A percentile compares a stretch with the other conserved stretches of the same genome.
Evolutionary conservation across 2,113 vertebrate species (phyloP).

Genomic region (Neotoma lepida): DNA sequence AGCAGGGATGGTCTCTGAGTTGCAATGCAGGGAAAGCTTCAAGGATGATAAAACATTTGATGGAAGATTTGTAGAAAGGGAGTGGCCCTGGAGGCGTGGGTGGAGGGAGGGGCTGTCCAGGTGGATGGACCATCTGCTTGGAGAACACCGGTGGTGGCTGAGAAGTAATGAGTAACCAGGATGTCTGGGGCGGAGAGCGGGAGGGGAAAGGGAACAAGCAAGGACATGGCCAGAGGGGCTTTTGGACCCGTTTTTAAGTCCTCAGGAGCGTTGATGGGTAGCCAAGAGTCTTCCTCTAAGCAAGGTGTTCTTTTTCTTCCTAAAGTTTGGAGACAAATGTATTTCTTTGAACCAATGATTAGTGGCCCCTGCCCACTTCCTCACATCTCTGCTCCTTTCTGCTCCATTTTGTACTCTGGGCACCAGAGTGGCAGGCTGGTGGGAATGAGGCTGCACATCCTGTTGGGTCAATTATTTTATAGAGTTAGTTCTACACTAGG

Average conservation of each 20-base stretch:
- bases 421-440: background rate
- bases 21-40: background rate
- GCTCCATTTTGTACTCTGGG: background rate
- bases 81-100: background rate
- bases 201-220: background rate
- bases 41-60: conserved; percentile 12
- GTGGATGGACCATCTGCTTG: background rate
- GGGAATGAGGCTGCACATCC: background rate
- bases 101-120: background rate
- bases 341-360: background rate
- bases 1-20: background rate
- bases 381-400: background rate
- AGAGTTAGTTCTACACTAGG: background rate
- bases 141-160: conserved; percentile 53
- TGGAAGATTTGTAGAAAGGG: conserved; percentile 12
- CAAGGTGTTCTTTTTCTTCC: background rate
- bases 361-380: background rate
- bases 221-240: background rate
- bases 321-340: background rate
- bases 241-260: background rate
- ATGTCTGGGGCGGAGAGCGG: background rate
- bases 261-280: background rate
- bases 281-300: background rate
- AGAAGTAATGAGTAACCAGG: conserved; percentile 58
- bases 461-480: background rate